Evolutionary conservation across 2,113 vertebrate species (phyloP).

Genomic region (Indri indri): DNA sequence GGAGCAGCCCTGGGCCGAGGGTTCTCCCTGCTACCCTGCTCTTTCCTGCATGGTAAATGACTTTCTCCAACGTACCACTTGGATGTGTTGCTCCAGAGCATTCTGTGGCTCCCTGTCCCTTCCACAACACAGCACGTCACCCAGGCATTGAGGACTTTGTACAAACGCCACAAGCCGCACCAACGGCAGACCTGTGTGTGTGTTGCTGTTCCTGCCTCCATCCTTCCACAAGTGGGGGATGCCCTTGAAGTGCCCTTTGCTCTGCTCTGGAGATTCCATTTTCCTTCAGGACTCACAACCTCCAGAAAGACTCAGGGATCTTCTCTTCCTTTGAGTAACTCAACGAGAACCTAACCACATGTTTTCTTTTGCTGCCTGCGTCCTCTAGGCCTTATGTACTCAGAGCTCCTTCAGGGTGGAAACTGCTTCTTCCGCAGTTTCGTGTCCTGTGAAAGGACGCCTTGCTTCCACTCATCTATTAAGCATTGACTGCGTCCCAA

Average conservation of each 20-base stretch:
- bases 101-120: neutral
- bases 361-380: neutral
- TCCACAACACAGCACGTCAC: too few relatives aligned
- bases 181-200: neutral
- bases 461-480: neutral
- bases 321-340: neutral
- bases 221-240: fast-evolving
- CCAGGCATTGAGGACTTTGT: neutral
- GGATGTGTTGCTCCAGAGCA: neutral
- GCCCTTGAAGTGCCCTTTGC: neutral
- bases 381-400: neutral
- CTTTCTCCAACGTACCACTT: neutral
- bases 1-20: too few relatives aligned
- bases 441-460: neutral
- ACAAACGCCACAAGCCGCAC: neutral
- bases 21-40: neutral
- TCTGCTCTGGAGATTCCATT: neutral
- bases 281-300: neutral
- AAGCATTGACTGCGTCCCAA: neutral
- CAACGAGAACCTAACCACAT: neutral
- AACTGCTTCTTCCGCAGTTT: neutral
- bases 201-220: neutral
- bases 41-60: neutral
- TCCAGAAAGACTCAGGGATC: neutral
- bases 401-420: neutral